Percentiles rank a stretch among this genome's conserved stretches.
Evolutionary conservation across 2,797 vertebrate species (phyloP).

Genomic region (Enoplosus armatus): DNA sequence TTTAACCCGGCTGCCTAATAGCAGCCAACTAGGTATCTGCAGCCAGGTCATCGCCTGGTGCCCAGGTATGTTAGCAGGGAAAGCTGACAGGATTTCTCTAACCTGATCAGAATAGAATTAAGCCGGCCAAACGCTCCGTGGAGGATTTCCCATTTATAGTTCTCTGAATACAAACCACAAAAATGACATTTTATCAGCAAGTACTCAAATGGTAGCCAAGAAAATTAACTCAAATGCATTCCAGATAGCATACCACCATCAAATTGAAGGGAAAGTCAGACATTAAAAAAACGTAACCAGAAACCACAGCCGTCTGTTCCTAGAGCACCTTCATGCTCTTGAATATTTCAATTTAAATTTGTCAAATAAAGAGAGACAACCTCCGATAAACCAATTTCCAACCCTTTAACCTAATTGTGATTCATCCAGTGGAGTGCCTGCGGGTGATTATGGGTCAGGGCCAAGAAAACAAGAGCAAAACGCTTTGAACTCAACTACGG

Average conservation of each 20-base stretch:
- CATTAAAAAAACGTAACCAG: not conserved
- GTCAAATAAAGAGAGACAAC: conserved; percentile 40
- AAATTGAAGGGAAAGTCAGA: not conserved
- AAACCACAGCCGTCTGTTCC: conserved; percentile 13
- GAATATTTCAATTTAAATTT: conserved; percentile 25
- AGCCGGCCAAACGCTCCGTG: not conserved
- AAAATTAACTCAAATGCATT: not conserved
- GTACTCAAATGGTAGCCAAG: not conserved
- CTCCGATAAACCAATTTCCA: conserved; percentile 56
- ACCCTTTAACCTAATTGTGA: conserved; percentile 61
- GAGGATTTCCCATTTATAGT: not conserved
- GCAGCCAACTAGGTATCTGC: conserved; percentile 58
- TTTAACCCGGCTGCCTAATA: conserved; percentile 53
- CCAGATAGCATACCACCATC: not conserved
- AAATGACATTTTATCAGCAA: not conserved
- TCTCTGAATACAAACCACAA: not conserved
- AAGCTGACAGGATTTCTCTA: conserved; percentile 15
- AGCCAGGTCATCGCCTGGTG: conserved; percentile 37
- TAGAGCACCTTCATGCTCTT: not conserved
- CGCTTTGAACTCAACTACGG: conserved; percentile 67
- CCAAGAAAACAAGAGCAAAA: conserved; percentile 69
- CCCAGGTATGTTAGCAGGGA: conserved; percentile 48
- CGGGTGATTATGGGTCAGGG: conserved; percentile 61
- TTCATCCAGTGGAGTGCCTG: conserved; percentile 61
- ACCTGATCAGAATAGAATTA: not conserved